Conservation (phyloP, 2,888 invertebrate genomes). For the Oscheius onirici region DNA sequence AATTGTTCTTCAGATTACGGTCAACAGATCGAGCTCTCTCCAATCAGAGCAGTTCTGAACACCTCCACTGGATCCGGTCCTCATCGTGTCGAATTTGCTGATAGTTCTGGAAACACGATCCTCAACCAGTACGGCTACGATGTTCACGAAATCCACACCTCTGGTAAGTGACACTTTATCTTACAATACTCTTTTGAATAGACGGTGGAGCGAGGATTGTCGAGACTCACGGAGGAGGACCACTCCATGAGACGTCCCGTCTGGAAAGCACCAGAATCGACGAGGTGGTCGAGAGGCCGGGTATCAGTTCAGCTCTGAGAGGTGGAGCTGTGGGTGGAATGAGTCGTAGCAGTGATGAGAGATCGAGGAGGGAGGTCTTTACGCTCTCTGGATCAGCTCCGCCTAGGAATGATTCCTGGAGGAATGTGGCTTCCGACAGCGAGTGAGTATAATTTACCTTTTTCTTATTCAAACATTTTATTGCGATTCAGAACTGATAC, state of each 20-base stretch:
- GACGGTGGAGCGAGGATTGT: slow-evolving; percentile 67
- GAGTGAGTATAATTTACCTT: slow-evolving; percentile 28
- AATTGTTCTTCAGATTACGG: slow-evolving; percentile 48
- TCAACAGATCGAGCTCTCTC: slow-evolving; percentile 52
- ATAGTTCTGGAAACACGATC: slow-evolving; percentile 38
- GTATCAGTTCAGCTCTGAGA: slow-evolving; percentile 37
- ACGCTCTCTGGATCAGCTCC: slow-evolving; percentile 38
- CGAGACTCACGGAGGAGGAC: slow-evolving; percentile 66
- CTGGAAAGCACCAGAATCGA: slow-evolving; percentile 43
- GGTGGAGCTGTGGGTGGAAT: slow-evolving; percentile 34
- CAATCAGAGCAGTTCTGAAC: slow-evolving; percentile 39
- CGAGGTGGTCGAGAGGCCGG: slow-evolving; percentile 39
- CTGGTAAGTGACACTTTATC: slow-evolving; percentile 42
- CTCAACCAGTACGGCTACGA: slow-evolving; percentile 68
- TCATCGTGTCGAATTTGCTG: slow-evolving; percentile 33
- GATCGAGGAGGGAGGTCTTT: slow-evolving; percentile 38
- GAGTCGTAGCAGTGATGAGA: slow-evolving; percentile 9
- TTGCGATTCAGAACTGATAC: too few relatives aligned
- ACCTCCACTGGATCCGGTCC: slow-evolving; percentile 38
- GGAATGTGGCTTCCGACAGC: slow-evolving; percentile 33
- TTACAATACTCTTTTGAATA: background rate
- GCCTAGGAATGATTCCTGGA: slow-evolving; percentile 35
- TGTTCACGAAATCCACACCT: slow-evolving; percentile 68
- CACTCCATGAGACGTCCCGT: slow-evolving; percentile 43
- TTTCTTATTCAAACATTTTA: too few relatives aligned